Base-by-base conservation (phyloP, 2,888 invertebrate species). In the Carabus problematicus region DNA sequence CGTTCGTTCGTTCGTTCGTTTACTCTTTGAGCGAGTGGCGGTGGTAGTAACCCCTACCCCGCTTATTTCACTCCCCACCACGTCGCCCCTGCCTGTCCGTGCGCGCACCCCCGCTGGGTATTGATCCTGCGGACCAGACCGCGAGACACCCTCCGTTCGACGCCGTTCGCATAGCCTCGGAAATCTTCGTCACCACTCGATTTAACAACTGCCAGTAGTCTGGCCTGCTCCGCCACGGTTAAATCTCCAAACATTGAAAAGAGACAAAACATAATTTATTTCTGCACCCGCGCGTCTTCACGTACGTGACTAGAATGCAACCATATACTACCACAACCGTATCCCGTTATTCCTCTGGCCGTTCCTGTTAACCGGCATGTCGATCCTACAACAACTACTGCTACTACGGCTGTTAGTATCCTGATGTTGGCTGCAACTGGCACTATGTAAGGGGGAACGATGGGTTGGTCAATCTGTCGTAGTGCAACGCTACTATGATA, bases 51-150 rank as follows among this genome's bases (percentile, higher is more conserved):
- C 43, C n/a, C n/a, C n/a, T n/a, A n/a, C n/a, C n/a, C n/a, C n/a
- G n/a, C n/a, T n/a, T n/a, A n/a, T n/a, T 29, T 3, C 29, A 29
- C 29, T 29, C 29, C 29, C 29, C 29, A 6, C 29, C 29, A 2
- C 59, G 39, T 12, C 18, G 14, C 58, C 61, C 61, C 64, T 56
- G 56, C 56, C 70, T n/a, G 56, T 71, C 69, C 59, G 58, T 71
- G 70, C 70, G 73, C 71, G 71, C 70, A 52, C 72, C 73, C 74
- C 72, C 73, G 74, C 73, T 74, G 76, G 75, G 78, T 79, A 79
- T 79, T 79, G 79, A 79, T 79, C 79, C 78, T 76, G 76, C 76
- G 74, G 77, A 76, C 78, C 79, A 77, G 77, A 75, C 77, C 77
- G 77, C 77, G 79, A 79, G 78, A 76, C 76, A 76, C 77, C 77